Evolutionary conservation across 2,888 invertebrate species (phyloP).

Genomic region (Mermis nigrescens): DNA sequence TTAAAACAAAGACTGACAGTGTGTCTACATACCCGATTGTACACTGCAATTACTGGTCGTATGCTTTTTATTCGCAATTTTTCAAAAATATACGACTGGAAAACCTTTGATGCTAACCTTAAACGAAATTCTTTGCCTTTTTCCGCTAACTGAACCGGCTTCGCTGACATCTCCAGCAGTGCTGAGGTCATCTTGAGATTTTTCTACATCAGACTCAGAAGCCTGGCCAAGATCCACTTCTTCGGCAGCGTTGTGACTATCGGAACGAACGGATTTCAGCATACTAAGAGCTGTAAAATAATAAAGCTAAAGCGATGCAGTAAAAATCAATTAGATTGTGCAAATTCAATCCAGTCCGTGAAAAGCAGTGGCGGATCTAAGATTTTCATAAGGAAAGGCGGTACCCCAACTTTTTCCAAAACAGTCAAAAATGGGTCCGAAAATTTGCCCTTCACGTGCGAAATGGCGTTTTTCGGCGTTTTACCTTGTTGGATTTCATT

Average conservation of each 20-base stretch:
- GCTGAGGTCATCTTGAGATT: constrained; percentile 13
- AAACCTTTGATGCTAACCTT: neutral
- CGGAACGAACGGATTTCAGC: constrained; percentile 23
- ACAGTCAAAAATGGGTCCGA: too few species aligned
- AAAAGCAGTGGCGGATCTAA: too few species aligned
- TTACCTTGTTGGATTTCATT: too few species aligned
- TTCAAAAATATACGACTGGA: neutral
- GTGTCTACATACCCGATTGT: too few species aligned
- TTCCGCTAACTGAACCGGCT: constrained; percentile 15
- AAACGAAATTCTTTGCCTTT: constrained; percentile 15
- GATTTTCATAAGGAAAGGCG: too few species aligned
- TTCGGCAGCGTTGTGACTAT: constrained; percentile 12
- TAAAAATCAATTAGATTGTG: neutral
- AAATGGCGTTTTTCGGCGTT: too few species aligned
- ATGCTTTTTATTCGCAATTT: neutral
- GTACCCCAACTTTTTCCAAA: too few species aligned
- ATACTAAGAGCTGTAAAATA: constrained; percentile 24
- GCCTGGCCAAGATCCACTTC: constrained; percentile 31
- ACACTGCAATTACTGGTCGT: neutral
- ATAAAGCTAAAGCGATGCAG: neutral
- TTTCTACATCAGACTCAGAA: constrained; percentile 20
- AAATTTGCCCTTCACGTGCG: too few species aligned
- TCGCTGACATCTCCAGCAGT: constrained; percentile 19
- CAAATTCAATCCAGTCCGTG: constrained; percentile 5
- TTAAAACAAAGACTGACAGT: too few species aligned